A percentile compares a stretch with the other conserved stretches of the same genome.
phyloP scores from a whole-genome alignment of 2,113 vertebrate species.

The Apteryx mantelli region DNA sequence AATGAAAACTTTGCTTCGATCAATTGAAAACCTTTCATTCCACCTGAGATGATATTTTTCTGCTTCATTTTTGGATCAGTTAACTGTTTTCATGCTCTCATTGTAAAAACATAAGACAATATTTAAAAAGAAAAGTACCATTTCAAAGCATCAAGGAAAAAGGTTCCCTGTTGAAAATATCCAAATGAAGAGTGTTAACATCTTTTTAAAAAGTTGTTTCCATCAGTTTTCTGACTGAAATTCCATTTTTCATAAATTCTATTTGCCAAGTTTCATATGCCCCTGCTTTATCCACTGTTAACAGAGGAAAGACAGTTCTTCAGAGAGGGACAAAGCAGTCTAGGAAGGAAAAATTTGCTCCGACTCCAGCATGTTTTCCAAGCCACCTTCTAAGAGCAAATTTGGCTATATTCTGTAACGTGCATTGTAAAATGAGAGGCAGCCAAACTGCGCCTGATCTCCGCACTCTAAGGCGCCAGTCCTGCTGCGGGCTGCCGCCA shows the following conservation, averaged over 20 bases:
- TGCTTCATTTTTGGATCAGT: background rate
- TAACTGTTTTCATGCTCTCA: background rate
- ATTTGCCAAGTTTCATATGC: fast-evolving
- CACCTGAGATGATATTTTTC: background rate
- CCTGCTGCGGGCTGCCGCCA: background rate
- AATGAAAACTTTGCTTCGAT: background rate
- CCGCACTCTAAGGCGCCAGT: no score
- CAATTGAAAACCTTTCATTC: background rate
- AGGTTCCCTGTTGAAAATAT: background rate
- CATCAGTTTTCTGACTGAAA: background rate
- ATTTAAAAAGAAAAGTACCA: background rate
- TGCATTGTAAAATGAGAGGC: no score
- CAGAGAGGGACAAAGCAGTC: background rate
- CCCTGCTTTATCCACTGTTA: fast-evolving
- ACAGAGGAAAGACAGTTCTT: background rate
- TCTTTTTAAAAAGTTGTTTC: background rate
- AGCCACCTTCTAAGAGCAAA: background rate
- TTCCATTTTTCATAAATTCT: background rate
- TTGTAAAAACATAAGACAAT: background rate
- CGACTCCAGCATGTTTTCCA: no score
- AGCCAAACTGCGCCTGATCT: no score
- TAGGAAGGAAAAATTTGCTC: background rate
- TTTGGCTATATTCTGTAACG: no score
- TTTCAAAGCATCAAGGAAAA: background rate
- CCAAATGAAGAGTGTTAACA: background rate